Evolutionary conservation across 2,113 vertebrate genomes (phyloP).

Genomic region (Leptosomus discolor): DNA sequence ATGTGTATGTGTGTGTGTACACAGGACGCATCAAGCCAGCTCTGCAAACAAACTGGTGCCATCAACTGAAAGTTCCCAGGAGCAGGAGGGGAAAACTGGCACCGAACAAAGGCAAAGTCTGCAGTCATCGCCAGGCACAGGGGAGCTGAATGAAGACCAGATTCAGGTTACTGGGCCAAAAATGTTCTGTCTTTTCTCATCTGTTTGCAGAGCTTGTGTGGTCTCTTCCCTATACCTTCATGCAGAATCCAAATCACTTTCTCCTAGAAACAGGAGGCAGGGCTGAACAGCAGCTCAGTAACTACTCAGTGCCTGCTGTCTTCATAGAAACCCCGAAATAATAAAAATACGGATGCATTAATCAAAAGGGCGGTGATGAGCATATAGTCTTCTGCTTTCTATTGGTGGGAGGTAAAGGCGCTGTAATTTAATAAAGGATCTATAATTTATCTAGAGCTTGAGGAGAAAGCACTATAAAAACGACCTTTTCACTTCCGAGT

Average conservation of each 20-base stretch:
- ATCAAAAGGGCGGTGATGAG: not conserved
- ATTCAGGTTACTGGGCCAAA: not conserved
- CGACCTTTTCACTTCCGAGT: not conserved
- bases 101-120: not conserved
- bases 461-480: not conserved
- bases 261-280: not conserved
- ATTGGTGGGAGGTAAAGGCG: not conserved
- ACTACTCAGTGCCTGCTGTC: not conserved
- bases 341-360: not conserved
- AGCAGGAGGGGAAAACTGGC: not conserved
- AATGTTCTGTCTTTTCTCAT: not conserved
- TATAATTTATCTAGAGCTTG: not conserved
- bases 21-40: not conserved
- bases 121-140: fast-evolving
- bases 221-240: not conserved
- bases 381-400: not conserved
- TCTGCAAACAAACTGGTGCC: not conserved
- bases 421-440: not conserved
- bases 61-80: not conserved
- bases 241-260: not conserved
- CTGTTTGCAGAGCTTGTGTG: not conserved
- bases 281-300: not conserved
- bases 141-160: not conserved
- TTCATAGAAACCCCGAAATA: not conserved
- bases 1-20: not conserved